Evolutionary conservation across 2,797 vertebrate genomes (phyloP).

Genomic region (Xiphorhynchus erythropygius): DNA sequence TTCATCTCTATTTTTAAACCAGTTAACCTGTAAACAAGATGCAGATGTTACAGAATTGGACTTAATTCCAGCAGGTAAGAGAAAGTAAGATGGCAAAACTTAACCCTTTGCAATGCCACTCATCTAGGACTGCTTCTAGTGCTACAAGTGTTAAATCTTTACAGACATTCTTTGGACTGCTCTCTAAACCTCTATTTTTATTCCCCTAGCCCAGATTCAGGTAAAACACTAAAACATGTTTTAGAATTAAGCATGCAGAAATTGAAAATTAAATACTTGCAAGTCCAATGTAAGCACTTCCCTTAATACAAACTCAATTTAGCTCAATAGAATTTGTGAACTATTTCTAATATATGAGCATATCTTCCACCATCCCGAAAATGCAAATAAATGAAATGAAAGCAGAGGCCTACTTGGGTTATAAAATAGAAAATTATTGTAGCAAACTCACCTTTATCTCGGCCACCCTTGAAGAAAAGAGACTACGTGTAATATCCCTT

Average conservation of each 20-base stretch:
- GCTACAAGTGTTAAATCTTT: not conserved
- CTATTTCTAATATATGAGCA: not conserved
- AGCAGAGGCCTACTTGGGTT: not conserved
- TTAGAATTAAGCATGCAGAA: not conserved
- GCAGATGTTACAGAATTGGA: not conserved
- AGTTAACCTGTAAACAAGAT: conserved; percentile 87
- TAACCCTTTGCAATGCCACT: not conserved
- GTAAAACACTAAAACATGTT: not conserved
- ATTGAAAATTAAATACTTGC: not conserved
- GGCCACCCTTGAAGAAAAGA: conserved; percentile 96
- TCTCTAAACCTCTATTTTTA: not conserved
- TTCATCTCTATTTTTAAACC: conserved; percentile 98
- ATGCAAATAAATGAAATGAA: not conserved
- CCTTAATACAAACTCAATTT: not conserved
- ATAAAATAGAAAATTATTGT: fast-evolving
- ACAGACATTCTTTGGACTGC: not conserved
- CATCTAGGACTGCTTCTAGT: not conserved
- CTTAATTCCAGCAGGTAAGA: not conserved
- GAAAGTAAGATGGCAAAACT: not conserved
- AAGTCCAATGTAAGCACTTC: not conserved
- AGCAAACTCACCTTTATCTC: conserved; percentile 90
- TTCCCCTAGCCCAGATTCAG: not conserved
- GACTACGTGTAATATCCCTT: conserved; percentile 95
- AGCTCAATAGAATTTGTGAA: not conserved
- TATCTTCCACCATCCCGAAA: not conserved